Conservation (phyloP, 1,140 invertebrate genomes). For the Acyrthosiphon pisum region DNA sequence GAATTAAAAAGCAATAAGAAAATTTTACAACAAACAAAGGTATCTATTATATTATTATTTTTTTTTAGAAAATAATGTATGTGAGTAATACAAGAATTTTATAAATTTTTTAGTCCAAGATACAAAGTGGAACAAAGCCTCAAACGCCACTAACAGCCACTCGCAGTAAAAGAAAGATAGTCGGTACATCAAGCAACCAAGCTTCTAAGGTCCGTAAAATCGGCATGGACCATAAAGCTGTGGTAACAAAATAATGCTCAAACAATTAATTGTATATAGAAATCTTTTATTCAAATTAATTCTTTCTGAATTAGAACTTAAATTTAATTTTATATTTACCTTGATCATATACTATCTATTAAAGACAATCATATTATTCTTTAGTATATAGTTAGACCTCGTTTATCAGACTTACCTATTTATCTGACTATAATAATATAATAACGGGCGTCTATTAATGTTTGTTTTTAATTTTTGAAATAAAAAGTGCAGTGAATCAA, state of each 20-base stretch:
- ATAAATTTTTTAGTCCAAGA: conserved; percentile 2
- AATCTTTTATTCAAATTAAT: background rate
- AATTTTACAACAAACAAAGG: background rate
- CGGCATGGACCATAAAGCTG: conserved; percentile 52
- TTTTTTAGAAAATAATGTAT: background rate
- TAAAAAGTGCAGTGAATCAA: conserved; percentile 13
- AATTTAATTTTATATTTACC: conserved; percentile 7
- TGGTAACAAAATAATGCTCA: conserved; percentile 53
- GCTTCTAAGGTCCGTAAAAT: conserved; percentile 57
- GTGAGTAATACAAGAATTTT: background rate
- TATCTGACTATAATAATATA: background rate
- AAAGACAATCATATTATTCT: conserved; percentile 29
- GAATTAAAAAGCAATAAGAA: conserved; percentile 46
- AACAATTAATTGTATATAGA: conserved; percentile 16
- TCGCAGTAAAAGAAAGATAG: conserved; percentile 39
- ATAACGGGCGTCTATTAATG: conserved; percentile 26
- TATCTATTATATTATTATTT: background rate
- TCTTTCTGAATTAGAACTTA: conserved; percentile 7
- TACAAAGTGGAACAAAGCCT: background rate
- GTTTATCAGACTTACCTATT: conserved; percentile 48
- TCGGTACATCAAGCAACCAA: conserved; percentile 3
- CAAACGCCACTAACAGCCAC: conserved; percentile 28
- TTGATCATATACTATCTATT: conserved; percentile 16
- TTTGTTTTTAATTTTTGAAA: conserved; percentile 16
- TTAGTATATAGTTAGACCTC: conserved; percentile 39